Conservation (phyloP, 2,888 invertebrate genomes). For the Anoplius nigerrimus region DNA sequence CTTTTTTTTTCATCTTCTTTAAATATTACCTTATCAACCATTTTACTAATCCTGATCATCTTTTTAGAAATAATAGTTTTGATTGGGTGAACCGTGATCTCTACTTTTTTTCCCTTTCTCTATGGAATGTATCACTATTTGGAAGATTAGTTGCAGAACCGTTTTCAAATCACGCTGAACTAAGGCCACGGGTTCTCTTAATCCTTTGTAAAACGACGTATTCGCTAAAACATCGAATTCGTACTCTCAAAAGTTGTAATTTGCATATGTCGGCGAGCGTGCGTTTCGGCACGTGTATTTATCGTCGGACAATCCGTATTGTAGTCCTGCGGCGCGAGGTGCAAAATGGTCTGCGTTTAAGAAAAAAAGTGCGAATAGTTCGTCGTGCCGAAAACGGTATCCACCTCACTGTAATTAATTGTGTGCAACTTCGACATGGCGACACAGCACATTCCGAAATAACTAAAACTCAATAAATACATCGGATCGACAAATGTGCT, state of each 20-base stretch:
- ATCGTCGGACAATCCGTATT: no score
- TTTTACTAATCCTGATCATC: constrained; percentile 26
- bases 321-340: neutral
- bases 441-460: constrained; percentile 62
- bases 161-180: constrained; percentile 41
- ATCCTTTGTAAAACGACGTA: constrained; percentile 8
- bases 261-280: neutral
- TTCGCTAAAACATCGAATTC: neutral
- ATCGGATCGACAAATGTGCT: constrained; percentile 61
- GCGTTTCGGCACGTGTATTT: no score
- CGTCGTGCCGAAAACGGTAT: constrained; percentile 41
- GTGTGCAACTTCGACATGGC: constrained; percentile 56
- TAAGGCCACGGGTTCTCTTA: constrained; percentile 10
- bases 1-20: constrained; percentile 23
- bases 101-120: constrained; percentile 56
- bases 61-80: constrained; percentile 59
- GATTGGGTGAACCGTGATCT: constrained; percentile 58
- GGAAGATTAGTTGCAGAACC: constrained; percentile 68
- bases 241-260: constrained; percentile 5
- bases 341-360: neutral
- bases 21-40: constrained; percentile 36
- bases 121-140: constrained; percentile 73
- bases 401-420: constrained; percentile 46
- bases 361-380: constrained; percentile 16
- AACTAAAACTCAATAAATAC: constrained; percentile 65